Conservation (phyloP, 1,140 invertebrate genomes). For the Brachionus asplanchnoidis region DNA sequence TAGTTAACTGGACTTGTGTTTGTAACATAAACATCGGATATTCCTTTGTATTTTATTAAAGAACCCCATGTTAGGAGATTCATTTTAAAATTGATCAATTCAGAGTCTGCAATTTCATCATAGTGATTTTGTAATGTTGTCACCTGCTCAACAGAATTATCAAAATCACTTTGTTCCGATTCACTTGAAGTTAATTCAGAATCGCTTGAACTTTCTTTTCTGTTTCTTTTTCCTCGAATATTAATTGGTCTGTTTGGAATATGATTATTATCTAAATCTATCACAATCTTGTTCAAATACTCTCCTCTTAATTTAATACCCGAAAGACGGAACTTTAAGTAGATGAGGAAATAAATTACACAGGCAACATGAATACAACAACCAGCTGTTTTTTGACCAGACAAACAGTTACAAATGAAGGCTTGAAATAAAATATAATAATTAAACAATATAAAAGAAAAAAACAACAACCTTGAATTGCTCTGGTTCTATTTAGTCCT, state of each 20-base stretch:
- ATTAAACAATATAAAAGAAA: not conserved
- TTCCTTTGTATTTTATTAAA: not conserved
- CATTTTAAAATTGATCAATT: not conserved
- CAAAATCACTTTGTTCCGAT: not conserved
- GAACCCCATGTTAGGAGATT: not conserved
- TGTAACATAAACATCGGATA: not conserved
- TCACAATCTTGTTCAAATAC: not conserved
- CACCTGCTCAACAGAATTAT: not conserved
- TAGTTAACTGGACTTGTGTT: not conserved
- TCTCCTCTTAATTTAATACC: not conserved
- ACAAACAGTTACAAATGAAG: not conserved
- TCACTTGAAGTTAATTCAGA: not conserved
- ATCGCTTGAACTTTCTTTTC: not conserved
- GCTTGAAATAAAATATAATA: not conserved
- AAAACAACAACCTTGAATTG: not conserved
- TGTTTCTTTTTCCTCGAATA: not conserved
- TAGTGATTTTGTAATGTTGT: not conserved
- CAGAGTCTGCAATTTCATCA: not conserved
- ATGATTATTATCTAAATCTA: not conserved
- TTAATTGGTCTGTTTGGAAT: not conserved
- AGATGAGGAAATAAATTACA: not conserved
- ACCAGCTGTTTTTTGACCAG: not conserved
- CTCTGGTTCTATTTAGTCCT: not conserved
- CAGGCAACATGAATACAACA: constrained; percentile 7
- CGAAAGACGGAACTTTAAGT: not conserved